Base-by-base conservation (phyloP, 2,888 invertebrate species). In the Orthonychiurus folsomi region DNA sequence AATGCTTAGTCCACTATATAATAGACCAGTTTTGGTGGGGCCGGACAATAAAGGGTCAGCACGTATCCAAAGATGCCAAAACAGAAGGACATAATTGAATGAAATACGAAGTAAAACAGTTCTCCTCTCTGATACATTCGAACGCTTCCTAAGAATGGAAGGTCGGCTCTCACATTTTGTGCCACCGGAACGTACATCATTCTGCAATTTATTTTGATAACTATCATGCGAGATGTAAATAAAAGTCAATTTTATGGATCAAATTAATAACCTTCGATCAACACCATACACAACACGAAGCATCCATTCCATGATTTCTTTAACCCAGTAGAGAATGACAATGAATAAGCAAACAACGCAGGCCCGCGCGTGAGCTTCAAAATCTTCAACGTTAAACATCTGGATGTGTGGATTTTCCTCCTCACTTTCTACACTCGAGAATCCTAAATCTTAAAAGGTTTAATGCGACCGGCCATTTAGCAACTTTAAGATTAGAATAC, bases 171-270 rank as follows among this genome's bases (percentile, higher is more conserved):
- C 3, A 50, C 59, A 26, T 61, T 62, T 28, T 61, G 64, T 2
- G 62, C 58, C 2, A 64, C 59, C 9, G 64, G 64, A 12, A 64
- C 61, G 59, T 64, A 64, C 64, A 64, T 64, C 48, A 57, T 59
- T 27, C 64, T 64, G 52, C 37, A 37, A n/a, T n/a, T n/a, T 15
- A 37, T 9, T 37, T 15, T 9, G 15, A 37, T 37, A 5, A 37
- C 37, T 9, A 37, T 9, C 9, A 15, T 9, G 37, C 15, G 5
- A 37, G 37, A 37, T 37, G 5, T 15, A 37, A 15, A n/a, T 59
- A 18, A 9, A 59, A n/a, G 2, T 23, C 52, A 23, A 23, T 5
- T 25, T 56, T 56, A 5, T 3, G 12, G 24, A 15, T 56, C 25
- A 25, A 25, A 23, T 23, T 53, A 27, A 59, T 28, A 20, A 63